Evolutionary conservation across 92 coral and sea anemone genomes (phyloP).

Genomic region (Scolanthus callimorphus): DNA sequence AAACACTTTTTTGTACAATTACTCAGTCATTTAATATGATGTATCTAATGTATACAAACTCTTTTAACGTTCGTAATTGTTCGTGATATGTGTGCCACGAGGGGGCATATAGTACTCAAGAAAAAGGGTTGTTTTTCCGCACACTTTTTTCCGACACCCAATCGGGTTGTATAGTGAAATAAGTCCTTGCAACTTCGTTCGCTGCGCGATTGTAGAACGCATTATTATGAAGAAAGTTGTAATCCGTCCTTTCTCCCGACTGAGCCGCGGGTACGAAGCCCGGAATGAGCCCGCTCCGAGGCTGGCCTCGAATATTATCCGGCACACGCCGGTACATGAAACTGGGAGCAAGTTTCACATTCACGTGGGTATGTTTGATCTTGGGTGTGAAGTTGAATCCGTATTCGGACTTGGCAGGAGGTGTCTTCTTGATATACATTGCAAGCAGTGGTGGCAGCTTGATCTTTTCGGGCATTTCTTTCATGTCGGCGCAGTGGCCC

Average conservation of each 20-base stretch:
- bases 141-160: conserved; percentile 90
- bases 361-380: conserved; percentile 59
- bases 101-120: conserved; percentile 15
- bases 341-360: conserved; percentile 80
- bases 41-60: too few species aligned
- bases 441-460: conserved; percentile 77
- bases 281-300: conserved; percentile 45
- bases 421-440: conserved; percentile 46
- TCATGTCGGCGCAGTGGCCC: too few species aligned
- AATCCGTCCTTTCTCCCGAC: conserved; percentile 61
- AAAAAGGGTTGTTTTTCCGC: conserved; percentile 86
- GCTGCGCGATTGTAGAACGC: conserved; percentile 66
- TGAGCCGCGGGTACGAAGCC: conserved; percentile 84
- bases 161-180: conserved; percentile 84
- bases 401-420: conserved; percentile 67
- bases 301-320: conserved; percentile 65
- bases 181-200: conserved; percentile 28
- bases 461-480: conserved; percentile 16
- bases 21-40: too few species aligned
- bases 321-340: conserved; percentile 81
- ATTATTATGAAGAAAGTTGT: conserved; percentile 68
- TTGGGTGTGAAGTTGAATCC: conserved; percentile 73
- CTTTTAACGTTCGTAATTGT: too few species aligned
- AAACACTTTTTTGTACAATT: too few species aligned
- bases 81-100: too few species aligned